Percentiles rank a stretch among this genome's conserved stretches.
These are phyloP conservation scores for Cepaea hortensis DNA, from an alignment of 2,888 invertebrate genomes.

Conservation along the genomic window DNA sequence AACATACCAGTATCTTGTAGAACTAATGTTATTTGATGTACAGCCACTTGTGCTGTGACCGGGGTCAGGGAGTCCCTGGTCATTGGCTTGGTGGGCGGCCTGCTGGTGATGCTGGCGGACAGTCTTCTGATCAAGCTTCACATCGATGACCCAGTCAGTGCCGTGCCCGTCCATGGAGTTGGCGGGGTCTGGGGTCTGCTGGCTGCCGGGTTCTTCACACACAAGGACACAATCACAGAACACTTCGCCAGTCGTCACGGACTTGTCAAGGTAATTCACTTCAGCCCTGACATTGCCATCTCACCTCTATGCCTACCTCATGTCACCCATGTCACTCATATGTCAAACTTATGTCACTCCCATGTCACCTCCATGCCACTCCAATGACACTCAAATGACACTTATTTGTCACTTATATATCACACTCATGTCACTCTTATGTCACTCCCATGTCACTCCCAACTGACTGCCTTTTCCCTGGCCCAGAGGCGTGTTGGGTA, in stretches of 20 bases:
- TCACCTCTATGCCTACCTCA: not conserved
- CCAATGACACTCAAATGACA: too few species aligned
- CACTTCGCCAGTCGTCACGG: slow-evolving; percentile 50
- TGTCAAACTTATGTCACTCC: not conserved
- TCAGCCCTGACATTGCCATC: not conserved
- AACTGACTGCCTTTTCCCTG: too few species aligned
- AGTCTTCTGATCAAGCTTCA: slow-evolving; percentile 86
- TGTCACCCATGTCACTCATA: not conserved
- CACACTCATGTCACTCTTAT: too few species aligned
- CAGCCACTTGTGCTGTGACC: slow-evolving; percentile 80
- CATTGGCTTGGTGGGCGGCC: slow-evolving; percentile 87
- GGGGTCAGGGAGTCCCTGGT: slow-evolving; percentile 90
- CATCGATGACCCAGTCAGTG: slow-evolving; percentile 94
- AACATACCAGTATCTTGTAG: not conserved
- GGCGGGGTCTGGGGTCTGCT: slow-evolving; percentile 66
- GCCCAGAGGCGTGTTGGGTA: too few species aligned
- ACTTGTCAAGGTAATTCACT: slow-evolving; percentile 52
- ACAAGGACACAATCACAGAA: slow-evolving; percentile 52
- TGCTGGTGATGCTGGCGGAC: slow-evolving; percentile 84
- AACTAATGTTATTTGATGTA: not conserved
- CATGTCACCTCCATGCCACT: too few species aligned
- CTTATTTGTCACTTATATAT: too few species aligned
- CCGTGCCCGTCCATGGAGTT: slow-evolving; percentile 81
- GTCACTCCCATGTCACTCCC: too few species aligned
- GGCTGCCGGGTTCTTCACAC: slow-evolving; percentile 55